A percentile compares a stretch with the other conserved stretches of the same genome.
Evolutionary conservation across 2,888 invertebrate species (phyloP).

Genomic region (Achlya flavicornis): DNA sequence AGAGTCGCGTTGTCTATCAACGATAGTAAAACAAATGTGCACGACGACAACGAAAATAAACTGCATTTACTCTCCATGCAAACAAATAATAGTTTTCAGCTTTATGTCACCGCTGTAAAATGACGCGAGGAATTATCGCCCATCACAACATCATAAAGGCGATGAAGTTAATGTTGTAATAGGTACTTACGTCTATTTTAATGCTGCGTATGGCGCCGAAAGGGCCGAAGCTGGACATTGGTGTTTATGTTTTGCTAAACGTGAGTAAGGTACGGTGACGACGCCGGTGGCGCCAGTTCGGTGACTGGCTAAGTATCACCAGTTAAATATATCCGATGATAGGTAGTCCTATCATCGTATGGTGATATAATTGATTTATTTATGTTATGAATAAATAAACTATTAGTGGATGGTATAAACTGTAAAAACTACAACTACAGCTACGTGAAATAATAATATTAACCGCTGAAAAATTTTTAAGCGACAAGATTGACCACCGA

Average conservation of each 20-base stretch:
- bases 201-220: constrained; percentile 28
- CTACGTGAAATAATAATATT: too few relatives aligned
- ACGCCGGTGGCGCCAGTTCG: neutral
- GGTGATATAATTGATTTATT: neutral
- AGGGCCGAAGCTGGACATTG: neutral
- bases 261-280: constrained; percentile 7
- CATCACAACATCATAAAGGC: constrained; percentile 19
- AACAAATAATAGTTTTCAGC: neutral
- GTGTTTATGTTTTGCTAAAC: neutral
- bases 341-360: too few relatives aligned
- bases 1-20: too few relatives aligned
- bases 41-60: too few relatives aligned
- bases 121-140: constrained; percentile 23
- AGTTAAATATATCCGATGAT: constrained; percentile 7
- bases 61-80: neutral
- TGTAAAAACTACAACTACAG: too few relatives aligned
- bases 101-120: neutral
- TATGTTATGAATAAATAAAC: neutral
- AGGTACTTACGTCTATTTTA: constrained; percentile 39
- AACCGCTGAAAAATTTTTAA: too few relatives aligned
- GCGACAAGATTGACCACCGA: too few relatives aligned
- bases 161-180: constrained; percentile 31
- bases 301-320: constrained; percentile 2
- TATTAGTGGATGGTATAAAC: neutral
- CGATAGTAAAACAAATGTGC: neutral